Evolutionary conservation across 2,113 vertebrate genomes (phyloP).

Genomic region (Lycaon pictus): DNA sequence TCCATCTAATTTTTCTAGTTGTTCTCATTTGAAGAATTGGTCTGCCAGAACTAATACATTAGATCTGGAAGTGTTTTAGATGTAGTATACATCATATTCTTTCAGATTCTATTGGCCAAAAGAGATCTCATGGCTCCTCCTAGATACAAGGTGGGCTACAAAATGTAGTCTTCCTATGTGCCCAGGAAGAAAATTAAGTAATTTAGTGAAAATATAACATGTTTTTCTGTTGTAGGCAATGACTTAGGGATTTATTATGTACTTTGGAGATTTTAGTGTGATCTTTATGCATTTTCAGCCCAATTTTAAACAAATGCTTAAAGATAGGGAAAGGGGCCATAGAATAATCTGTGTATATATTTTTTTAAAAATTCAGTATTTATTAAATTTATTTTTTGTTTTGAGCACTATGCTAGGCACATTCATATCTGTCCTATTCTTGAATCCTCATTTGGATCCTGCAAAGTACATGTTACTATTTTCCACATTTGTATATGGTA

Average conservation of each 20-base stretch:
- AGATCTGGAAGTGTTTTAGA: not conserved
- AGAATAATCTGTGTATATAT: not conserved
- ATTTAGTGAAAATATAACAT: not conserved
- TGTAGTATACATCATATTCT: not conserved
- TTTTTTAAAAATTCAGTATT: not conserved
- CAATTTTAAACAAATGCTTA: constrained; percentile 2
- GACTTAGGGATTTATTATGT: not conserved
- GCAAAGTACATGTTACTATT: not conserved
- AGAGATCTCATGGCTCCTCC: not conserved
- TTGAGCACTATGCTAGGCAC: not conserved
- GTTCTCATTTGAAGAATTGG: not conserved
- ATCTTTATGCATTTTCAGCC: not conserved
- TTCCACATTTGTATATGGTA: not conserved
- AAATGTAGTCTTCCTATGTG: not conserved
- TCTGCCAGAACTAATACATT: not conserved
- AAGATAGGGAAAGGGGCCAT: not conserved
- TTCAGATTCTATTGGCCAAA: not conserved
- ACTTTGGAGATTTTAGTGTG: not conserved
- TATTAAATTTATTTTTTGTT: not conserved
- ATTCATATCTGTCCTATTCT: not conserved
- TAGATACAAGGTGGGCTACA: not conserved
- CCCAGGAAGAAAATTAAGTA: not conserved
- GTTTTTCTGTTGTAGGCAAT: not conserved
- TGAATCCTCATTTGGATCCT: not conserved
- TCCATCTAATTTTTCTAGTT: not conserved